A percentile compares a stretch with the other conserved stretches of the same genome.
These are phyloP conservation scores for Muscicapa comitata DNA, from an alignment of 2,797 vertebrate genomes.

Conservation along the genomic window DNA sequence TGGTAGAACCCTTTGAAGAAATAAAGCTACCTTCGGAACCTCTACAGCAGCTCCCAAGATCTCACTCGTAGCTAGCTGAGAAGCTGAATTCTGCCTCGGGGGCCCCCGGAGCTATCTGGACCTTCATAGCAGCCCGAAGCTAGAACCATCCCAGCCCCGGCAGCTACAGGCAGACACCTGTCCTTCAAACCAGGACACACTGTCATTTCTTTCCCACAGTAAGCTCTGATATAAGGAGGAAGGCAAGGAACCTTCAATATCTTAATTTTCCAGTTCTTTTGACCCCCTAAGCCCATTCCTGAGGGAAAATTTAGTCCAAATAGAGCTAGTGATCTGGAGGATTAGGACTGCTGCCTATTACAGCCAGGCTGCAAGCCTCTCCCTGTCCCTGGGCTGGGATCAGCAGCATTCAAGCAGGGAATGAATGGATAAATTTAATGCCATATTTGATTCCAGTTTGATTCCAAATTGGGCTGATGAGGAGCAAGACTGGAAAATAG, in stretches of 20 bases:
- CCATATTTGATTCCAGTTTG: not conserved
- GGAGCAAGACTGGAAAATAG: not conserved
- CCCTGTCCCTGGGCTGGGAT: not conserved
- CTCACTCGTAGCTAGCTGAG: too few species aligned
- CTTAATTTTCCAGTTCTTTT: not conserved
- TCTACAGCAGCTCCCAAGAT: too few species aligned
- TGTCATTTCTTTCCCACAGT: not conserved
- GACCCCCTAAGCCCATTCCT: not conserved
- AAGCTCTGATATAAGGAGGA: not conserved
- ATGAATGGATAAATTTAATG: not conserved
- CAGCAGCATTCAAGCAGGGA: not conserved
- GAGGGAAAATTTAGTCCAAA: not conserved
- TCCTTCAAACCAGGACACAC: too few species aligned
- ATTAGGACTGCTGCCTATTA: not conserved
- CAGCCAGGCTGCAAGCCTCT: rapidly evolving
- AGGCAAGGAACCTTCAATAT: not conserved
- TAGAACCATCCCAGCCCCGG: too few species aligned
- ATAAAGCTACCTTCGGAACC: too few species aligned
- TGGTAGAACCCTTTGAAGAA: too few species aligned
- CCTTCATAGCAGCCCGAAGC: too few species aligned
- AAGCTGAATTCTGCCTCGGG: too few species aligned
- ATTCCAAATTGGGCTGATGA: not conserved
- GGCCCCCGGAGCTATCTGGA: too few species aligned
- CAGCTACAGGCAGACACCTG: too few species aligned
- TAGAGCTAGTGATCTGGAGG: not conserved